Evolutionary conservation across 2,888 invertebrate species (phyloP).

Genomic region (Onthophagus sagittarius): DNA sequence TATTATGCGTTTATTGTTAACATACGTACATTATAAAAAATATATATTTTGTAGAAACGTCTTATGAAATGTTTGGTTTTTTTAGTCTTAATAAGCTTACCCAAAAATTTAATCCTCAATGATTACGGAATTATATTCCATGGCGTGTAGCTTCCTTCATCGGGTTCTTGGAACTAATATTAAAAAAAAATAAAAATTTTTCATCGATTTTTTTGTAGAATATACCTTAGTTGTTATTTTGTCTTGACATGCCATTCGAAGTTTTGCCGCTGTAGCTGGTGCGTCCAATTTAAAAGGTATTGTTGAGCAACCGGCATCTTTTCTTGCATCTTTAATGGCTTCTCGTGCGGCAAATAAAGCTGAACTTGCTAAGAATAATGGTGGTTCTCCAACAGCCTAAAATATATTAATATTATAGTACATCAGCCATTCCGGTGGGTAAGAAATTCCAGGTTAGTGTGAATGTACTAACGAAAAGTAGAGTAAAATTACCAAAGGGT

Average conservation of each 20-base stretch:
- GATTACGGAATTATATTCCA: slow-evolving; percentile 63
- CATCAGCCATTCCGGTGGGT: too few species aligned
- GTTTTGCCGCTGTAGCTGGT: slow-evolving; percentile 85
- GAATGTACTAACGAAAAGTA: too few species aligned
- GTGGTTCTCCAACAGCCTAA: slow-evolving; percentile 94
- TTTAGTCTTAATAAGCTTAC: background rate
- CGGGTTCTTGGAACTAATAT: slow-evolving; percentile 55
- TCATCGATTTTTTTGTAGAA: slow-evolving; percentile 1
- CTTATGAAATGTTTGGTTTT: background rate
- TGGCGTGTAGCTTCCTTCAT: slow-evolving; percentile 55
- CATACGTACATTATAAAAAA: background rate
- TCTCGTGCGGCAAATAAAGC: slow-evolving; percentile 87
- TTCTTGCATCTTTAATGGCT: slow-evolving; percentile 76
- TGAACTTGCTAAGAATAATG: slow-evolving; percentile 83
- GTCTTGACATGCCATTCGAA: slow-evolving; percentile 87
- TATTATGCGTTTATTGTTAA: background rate
- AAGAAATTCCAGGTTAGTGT: too few species aligned
- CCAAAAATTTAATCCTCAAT: background rate
- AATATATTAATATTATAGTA: background rate
- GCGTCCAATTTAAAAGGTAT: slow-evolving; percentile 65
- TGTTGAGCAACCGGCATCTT: slow-evolving; percentile 58
- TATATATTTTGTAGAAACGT: background rate
- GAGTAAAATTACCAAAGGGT: too few species aligned
- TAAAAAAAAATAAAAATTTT: slow-evolving; percentile 2
- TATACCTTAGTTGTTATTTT: slow-evolving; percentile 69